Percentiles rank a stretch among this genome's conserved stretches.
phyloP scores from a whole-genome alignment of 1,140 invertebrate species.

The Acromyrmex heyeri region DNA sequence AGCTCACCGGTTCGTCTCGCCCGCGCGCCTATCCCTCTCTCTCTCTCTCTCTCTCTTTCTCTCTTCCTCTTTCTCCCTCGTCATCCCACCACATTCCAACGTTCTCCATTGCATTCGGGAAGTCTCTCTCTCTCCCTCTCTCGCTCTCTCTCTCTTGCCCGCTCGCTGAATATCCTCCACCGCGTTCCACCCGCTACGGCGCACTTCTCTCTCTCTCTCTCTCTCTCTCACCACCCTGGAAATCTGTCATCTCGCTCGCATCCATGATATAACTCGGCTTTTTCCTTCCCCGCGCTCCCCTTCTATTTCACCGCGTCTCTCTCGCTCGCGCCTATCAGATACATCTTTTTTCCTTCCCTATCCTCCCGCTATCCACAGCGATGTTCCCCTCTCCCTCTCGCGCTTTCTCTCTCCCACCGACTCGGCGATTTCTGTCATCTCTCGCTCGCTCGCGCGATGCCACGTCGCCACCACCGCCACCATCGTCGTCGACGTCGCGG shows the following conservation, averaged over 20 bases:
- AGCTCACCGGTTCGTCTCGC: neutral
- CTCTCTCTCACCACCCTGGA: slow-evolving; percentile 25
- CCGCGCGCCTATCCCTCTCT: neutral
- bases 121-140: slow-evolving; percentile 14
- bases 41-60: slow-evolving; percentile 32
- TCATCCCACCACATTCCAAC: slow-evolving; percentile 34
- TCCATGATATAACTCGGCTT: slow-evolving; percentile 35
- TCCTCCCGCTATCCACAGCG: slow-evolving; percentile 39
- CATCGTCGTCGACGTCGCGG: slow-evolving; percentile 17
- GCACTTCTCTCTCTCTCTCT: slow-evolving; percentile 2
- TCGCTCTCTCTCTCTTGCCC: slow-evolving; percentile 30
- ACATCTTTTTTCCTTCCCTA: slow-evolving; percentile 11
- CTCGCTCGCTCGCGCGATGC: slow-evolving; percentile 54
- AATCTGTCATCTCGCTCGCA: slow-evolving; percentile 21
- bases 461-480: slow-evolving; percentile 57
- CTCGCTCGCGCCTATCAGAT: slow-evolving; percentile 38
- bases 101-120: slow-evolving; percentile 4
- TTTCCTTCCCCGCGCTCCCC: slow-evolving; percentile 22
- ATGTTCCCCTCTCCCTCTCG: neutral
- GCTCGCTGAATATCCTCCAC: neutral
- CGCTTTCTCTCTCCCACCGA: slow-evolving; percentile 11
- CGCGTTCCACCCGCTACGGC: neutral
- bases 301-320: slow-evolving; percentile 3
- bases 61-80: slow-evolving; percentile 30
- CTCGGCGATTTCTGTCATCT: slow-evolving; percentile 26